Percentiles rank a stretch among this genome's conserved stretches.
Evolutionary conservation across 2,888 invertebrate genomes (phyloP).

Genomic region (Thelaira solivaga): DNA sequence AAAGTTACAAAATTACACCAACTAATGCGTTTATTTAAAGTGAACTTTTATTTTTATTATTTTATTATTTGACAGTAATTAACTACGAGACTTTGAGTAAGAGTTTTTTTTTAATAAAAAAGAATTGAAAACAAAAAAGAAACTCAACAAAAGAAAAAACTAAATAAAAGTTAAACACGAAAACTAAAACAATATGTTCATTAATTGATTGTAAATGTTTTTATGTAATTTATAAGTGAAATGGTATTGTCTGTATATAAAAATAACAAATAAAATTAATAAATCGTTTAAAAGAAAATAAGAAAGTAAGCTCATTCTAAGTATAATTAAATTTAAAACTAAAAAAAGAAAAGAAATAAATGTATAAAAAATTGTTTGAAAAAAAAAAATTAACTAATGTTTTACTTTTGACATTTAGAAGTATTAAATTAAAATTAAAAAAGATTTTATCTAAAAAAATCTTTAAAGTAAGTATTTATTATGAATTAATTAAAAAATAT

Average conservation of each 20-base stretch:
- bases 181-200: constrained; percentile 13
- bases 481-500: too few species aligned
- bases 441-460: too few species aligned
- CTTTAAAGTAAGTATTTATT: too few species aligned
- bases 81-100: too few species aligned
- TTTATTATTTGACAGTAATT: too few species aligned
- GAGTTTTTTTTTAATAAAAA: too few species aligned
- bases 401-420: too few species aligned
- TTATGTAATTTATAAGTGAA: constrained; percentile 64
- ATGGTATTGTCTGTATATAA: constrained; percentile 53
- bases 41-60: too few species aligned
- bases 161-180: constrained; percentile 2
- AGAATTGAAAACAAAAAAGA: too few species aligned
- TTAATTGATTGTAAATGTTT: constrained; percentile 56
- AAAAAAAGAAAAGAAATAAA: constrained; percentile 34
- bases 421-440: not conserved
- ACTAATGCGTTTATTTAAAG: too few species aligned
- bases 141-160: not conserved
- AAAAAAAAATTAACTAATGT: not conserved
- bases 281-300: constrained; percentile 31
- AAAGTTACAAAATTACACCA: too few species aligned
- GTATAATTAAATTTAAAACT: constrained; percentile 20
- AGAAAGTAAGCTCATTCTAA: too few species aligned
- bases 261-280: constrained; percentile 42
- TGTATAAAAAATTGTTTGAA: constrained; percentile 57